Base-by-base conservation (phyloP, 2,888 invertebrate genomes). In the Hypselothyrea guttata region DNA sequence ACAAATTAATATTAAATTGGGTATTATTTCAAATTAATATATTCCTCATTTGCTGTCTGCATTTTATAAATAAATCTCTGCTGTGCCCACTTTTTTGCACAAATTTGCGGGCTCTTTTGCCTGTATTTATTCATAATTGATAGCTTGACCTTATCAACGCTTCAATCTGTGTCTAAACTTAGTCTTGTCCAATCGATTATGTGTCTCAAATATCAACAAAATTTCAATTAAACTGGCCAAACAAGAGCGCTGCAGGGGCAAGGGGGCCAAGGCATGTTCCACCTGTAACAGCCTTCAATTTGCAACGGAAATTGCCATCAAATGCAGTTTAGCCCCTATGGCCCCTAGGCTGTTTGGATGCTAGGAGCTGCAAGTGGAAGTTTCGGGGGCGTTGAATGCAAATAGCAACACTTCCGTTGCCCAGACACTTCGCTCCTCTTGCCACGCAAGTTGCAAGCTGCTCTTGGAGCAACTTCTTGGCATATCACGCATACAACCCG, bases 241-340 rank as follows among this genome's bases (percentile, higher is more conserved):
- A 22, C n/a, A n/a, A n/a, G n/a, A n/a, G n/a, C n/a, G n/a, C n/a
- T n/a, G n/a, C n/a, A n/a, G n/a, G n/a, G n/a, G n/a, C n/a, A n/a
- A n/a, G n/a, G n/a, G n/a, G n/a, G n/a, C n/a, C n/a, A n/a, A n/a
- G n/a, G n/a, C n/a, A n/a, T n/a, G n/a, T n/a, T n/a, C n/a, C n/a
- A n/a, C n/a, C 22, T 22, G 22, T 22, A 22, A 18, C 16, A 27
- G 16, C 18, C 46, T 46, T 27, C 28, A 31, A 12, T 42, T 52
- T 42, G 49, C 71, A 57, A 41, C 63, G 83, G 85, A 82, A 77
- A 77, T 82, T 60, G 78, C 83, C 48, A 64, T 67, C 61, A 71
- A 74, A 77, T 71, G 76, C 75, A 82, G 71, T 70, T 67, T 33
- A 38, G 13, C 16, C n/a, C n/a, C n/a, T n/a, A 45, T 28, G 11